Evolutionary conservation across 2,797 vertebrate species (phyloP), one percentile per base, ranked within the genome.

Genomic region (Cyclopterus lumpus): DNA sequence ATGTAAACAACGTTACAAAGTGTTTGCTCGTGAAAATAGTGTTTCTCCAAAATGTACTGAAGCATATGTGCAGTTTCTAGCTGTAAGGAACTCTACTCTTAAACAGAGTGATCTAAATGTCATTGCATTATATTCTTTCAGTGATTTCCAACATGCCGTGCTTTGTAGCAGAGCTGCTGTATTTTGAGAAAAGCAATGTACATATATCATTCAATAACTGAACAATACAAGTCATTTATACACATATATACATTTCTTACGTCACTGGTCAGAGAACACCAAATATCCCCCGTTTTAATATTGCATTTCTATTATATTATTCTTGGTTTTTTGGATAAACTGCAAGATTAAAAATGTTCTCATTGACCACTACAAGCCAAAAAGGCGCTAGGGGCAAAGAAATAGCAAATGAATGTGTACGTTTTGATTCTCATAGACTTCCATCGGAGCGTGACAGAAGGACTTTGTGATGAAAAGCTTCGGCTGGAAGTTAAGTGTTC

Each of bases 1-100:
- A 67, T 12, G 18, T 53, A 32, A 71, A 58, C 61, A 79, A 63
- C 58, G 48, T 54, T 71, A 68, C n/a, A n/a, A n/a, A n/a, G n/a
- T n/a, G n/a, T 61, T 40, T 46, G 44, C 30, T 34, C 32, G 67
- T 30, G 42, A 40, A 57, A 46, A n/a, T 1, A 49, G 40, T 49
- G 42, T 38, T 36, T 22, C 24, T 55, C 26, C 18, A 26, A 30
- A 44, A 26, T 32, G 34, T 2, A 28, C 38, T 14, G 12, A 67
- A 18, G 18, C 36, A 65, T 58, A 22, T 70, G 54, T 68, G 65
- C 40, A 73, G 44, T 20, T 67, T 71, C 10, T 38, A 54, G 3
- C 10, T 24, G 11, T 1, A 38, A 18, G 10, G 32, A 53, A 44
- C n/a, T 28, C 10, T 26, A 8, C 22, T 51, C 8, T 42, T 51